Evolutionary conservation across 1,140 invertebrate genomes (phyloP), one percentile per base, ranked within the genome.

Genomic region (Psilanteris sp.): DNA sequence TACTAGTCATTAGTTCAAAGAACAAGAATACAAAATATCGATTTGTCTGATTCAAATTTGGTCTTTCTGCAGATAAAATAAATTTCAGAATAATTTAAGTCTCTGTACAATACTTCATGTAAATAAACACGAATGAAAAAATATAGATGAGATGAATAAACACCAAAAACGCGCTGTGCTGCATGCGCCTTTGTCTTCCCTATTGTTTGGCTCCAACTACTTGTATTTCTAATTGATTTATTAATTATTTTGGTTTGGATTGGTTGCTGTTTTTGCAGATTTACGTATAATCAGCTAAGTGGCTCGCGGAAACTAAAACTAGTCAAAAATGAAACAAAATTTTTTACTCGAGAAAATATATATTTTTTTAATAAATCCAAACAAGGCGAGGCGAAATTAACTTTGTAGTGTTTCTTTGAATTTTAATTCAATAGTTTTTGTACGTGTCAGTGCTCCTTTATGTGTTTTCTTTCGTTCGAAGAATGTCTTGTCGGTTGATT

Each of bases 241-340:
- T 80, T 82, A 79, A 86, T 87, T 84, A 83, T 76, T 82, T 72
- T 72, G 39, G 75, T 72, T 85, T 87, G 84, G 86, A 85, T 85
- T 85, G 86, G 82, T 87, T 87, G 79, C 81, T 87, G 73, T 85
- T 82, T 88, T 88, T 88, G 81, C 87, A 88, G 87, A 88, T 88
- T 81, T 88, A 88, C 86, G 86, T 88, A 87, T 87, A 87, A 78
- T 83, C 83, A 75, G 76, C 73, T 70, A 72, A 32, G 29, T 36
- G 44, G 54, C 54, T 37, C 55, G 54, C 64, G 55, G 57, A 64
- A 22, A 50, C 3, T n/a, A n/a, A n/a, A n/a, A n/a, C n/a, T n/a
- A n/a, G n/a, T n/a, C n/a, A n/a, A n/a, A n/a, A n/a, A n/a, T n/a
- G n/a, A n/a, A n/a, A n/a, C n/a, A n/a, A n/a, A n/a, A n/a, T n/a